phyloP scores from a whole-genome alignment of 92 coral and sea anemone genomes.

The Epizoanthus rinbou region DNA sequence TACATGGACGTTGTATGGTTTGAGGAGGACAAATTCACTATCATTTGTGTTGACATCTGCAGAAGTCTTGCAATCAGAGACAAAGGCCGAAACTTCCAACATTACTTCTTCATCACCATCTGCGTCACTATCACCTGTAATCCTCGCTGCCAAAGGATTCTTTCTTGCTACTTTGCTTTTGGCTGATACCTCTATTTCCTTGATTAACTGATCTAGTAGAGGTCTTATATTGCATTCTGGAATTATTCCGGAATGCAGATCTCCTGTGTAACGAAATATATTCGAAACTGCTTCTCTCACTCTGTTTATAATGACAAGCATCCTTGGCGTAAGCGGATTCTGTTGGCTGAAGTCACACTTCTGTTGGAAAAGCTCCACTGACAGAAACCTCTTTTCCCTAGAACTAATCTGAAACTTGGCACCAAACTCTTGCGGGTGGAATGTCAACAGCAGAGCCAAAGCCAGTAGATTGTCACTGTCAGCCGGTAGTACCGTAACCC shows the following conservation, averaged over 20 bases:
- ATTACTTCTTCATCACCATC: background rate
- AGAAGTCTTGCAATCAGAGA: background rate
- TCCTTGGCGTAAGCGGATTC: background rate
- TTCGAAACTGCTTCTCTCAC: background rate
- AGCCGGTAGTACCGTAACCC: background rate
- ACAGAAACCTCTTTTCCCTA: background rate
- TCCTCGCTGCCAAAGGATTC: background rate
- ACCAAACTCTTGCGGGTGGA: conserved; percentile 7
- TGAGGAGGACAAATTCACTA: conserved; percentile 3
- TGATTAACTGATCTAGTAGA: background rate
- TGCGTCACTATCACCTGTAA: background rate
- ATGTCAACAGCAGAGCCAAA: background rate
- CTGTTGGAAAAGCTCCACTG: background rate
- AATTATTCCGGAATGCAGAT: background rate
- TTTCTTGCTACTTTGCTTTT: background rate
- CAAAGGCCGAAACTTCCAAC: conserved; percentile 24
- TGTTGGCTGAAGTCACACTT: background rate
- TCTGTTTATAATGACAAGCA: background rate
- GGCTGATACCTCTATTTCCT: background rate
- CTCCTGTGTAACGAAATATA: background rate
- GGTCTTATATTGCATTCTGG: background rate
- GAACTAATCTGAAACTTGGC: conserved; percentile 15
- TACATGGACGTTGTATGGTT: conserved; percentile 12
- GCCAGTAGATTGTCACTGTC: conserved; percentile 16
- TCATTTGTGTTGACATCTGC: background rate